A percentile compares a stretch with the other conserved stretches of the same genome.
Evolutionary conservation across 2,888 invertebrate species (phyloP).

Genomic region (Mesorhabditis spiculigera): DNA sequence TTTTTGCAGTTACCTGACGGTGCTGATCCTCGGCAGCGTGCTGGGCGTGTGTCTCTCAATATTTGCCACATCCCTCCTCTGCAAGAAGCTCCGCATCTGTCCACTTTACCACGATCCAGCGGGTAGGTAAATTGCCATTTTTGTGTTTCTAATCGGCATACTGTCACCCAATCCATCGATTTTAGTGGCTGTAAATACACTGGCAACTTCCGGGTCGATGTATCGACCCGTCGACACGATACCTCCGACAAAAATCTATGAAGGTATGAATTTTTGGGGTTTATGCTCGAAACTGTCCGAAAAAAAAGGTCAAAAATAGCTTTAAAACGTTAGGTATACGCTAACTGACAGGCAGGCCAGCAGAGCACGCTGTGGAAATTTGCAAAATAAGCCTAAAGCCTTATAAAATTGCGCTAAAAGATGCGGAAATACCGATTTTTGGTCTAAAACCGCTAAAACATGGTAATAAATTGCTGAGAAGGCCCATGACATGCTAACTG

Average conservation of each 20-base stretch:
- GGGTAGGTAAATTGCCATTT: constrained; percentile 9
- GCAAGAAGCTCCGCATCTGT: constrained; percentile 30
- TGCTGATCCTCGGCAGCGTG: constrained; percentile 27
- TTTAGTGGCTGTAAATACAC: constrained; percentile 20
- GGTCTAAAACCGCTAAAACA: no score
- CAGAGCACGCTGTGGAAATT: no score
- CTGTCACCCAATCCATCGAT: background rate
- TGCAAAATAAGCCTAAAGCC: no score
- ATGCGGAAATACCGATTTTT: no score
- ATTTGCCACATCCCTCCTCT: constrained; percentile 24
- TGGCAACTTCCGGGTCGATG: constrained; percentile 19
- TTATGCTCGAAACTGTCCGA: no score
- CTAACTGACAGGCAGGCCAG: no score
- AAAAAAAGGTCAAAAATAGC: no score
- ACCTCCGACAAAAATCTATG: constrained; percentile 34
- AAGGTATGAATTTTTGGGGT: constrained; percentile 15
- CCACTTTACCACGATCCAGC: constrained; percentile 29
- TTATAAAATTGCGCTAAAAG: no score
- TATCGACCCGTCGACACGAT: constrained; percentile 38
- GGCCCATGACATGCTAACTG: no score
- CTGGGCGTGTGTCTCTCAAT: constrained; percentile 20
- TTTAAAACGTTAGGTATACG: no score
- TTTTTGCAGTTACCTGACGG: constrained; percentile 33
- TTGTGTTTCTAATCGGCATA: no score
- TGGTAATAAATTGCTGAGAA: no score